Evolutionary conservation across 2,797 vertebrate species (phyloP).

Genomic region (Luscinia luscinia): DNA sequence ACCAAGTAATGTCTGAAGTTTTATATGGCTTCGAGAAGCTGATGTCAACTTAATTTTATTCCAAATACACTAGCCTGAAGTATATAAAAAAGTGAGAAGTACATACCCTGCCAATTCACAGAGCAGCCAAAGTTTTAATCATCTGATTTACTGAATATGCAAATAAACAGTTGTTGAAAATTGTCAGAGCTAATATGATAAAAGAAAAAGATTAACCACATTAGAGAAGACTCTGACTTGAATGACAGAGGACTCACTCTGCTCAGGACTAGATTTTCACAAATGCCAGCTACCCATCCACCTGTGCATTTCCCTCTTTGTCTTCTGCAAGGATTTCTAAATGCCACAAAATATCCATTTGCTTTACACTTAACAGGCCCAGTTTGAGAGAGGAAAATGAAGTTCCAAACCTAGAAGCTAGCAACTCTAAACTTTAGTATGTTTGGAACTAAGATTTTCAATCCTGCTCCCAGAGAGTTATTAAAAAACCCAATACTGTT

Average conservation of each 20-base stretch:
- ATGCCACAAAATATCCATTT: not conserved
- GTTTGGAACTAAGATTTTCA: not conserved
- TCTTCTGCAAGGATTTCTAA: not conserved
- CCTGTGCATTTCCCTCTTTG: not conserved
- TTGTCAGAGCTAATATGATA: not conserved
- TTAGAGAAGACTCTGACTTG: not conserved
- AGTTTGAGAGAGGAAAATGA: not conserved
- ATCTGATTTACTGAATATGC: not conserved
- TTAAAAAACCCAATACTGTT: not conserved
- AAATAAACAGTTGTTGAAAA: not conserved
- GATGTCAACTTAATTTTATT: slow-evolving; percentile 10
- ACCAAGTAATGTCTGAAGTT: not conserved
- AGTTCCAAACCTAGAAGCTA: not conserved
- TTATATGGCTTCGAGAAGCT: not conserved
- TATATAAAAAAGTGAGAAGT: not conserved
- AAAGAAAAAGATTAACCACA: not conserved
- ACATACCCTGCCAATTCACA: not conserved
- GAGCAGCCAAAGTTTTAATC: not conserved
- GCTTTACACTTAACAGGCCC: not conserved
- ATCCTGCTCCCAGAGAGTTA: not conserved
- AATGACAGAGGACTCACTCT: not conserved
- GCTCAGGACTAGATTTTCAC: not conserved
- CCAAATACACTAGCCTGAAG: not conserved
- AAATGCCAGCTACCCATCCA: not conserved
- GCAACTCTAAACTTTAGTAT: not conserved